Percentiles rank a stretch among this genome's conserved stretches.
Evolutionary conservation across 2,113 vertebrate species (phyloP).

Genomic region (Cottus gobio): DNA sequence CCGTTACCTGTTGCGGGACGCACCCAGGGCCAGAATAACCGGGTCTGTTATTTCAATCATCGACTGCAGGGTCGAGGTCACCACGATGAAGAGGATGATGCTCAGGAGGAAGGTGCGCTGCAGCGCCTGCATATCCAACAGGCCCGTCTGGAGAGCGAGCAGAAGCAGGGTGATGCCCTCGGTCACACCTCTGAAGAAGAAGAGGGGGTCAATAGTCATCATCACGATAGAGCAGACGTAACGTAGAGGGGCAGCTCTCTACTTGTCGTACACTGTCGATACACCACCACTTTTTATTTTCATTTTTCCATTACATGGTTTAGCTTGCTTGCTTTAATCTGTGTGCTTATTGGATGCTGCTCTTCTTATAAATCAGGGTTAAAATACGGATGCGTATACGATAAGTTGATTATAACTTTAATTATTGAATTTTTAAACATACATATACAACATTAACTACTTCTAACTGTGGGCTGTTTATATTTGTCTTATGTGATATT

Average conservation of each 20-base stretch:
- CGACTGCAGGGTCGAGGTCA: slow-evolving; percentile 90
- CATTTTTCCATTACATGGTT: not conserved
- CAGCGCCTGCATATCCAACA: slow-evolving; percentile 87
- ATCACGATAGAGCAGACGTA: fast-evolving
- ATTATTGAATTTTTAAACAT: not conserved
- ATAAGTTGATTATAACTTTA: not conserved
- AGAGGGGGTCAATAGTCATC: not conserved
- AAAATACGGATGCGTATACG: too few species aligned
- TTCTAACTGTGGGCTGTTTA: not conserved
- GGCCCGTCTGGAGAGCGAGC: slow-evolving; percentile 89
- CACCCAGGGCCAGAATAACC: slow-evolving; percentile 86
- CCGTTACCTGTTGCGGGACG: slow-evolving; percentile 86
- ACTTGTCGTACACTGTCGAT: not conserved
- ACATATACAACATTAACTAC: not conserved
- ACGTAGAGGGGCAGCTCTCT: too few species aligned
- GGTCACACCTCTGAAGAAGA: slow-evolving; percentile 85
- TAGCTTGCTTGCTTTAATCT: not conserved
- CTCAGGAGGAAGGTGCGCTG: slow-evolving; percentile 92
- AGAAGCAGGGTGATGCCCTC: slow-evolving; percentile 89
- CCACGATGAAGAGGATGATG: slow-evolving; percentile 93
- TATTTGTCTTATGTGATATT: not conserved
- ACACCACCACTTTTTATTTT: not conserved
- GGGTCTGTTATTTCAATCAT: slow-evolving; percentile 91
- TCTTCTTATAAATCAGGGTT: too few species aligned
- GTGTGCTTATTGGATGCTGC: not conserved